Evolutionary conservation across 1,140 invertebrate species (phyloP).

Genomic region (Plutomurus gul): DNA sequence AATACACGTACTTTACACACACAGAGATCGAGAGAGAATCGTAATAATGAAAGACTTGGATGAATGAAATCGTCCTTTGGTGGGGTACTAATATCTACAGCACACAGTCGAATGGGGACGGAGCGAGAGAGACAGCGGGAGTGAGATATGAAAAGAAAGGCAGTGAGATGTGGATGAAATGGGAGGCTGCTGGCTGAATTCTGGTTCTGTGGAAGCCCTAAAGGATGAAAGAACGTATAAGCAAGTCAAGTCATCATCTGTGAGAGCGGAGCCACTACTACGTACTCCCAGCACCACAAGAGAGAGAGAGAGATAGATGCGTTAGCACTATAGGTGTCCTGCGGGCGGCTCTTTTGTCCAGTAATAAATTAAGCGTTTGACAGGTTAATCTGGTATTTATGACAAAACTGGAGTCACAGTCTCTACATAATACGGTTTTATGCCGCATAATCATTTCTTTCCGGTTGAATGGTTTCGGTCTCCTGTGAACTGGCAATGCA

Average conservation of each 20-base stretch:
- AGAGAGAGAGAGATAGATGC: not conserved
- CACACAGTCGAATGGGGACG: slow-evolving; percentile 9
- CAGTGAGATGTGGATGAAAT: not conserved
- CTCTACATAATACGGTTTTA: slow-evolving; percentile 41
- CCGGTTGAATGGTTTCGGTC: slow-evolving; percentile 30
- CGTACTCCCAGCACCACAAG: not conserved
- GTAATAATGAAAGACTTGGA: not conserved
- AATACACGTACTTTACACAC: not conserved
- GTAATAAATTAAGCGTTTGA: slow-evolving; percentile 48
- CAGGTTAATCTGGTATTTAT: slow-evolving; percentile 49
- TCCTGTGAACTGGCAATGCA: not conserved
- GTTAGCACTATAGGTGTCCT: slow-evolving; percentile 22
- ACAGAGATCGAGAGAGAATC: not conserved
- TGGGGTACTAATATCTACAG: not conserved
- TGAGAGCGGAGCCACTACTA: no score
- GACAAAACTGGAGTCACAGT: slow-evolving; percentile 34
- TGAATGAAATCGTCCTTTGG: slow-evolving; percentile 14
- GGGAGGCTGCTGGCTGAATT: no score
- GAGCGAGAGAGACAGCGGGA: slow-evolving; percentile 21
- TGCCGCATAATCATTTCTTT: slow-evolving; percentile 49
- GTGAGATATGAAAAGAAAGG: slow-evolving; percentile 1
- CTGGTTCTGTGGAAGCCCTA: no score
- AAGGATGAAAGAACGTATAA: not conserved
- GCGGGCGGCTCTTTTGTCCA: slow-evolving; percentile 35
- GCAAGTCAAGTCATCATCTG: no score